A percentile compares a stretch with the other conserved stretches of the same genome.
These are phyloP conservation scores for Gnathonemus longibarbis DNA, from an alignment of 2,113 vertebrate species.

Conservation along the genomic window DNA sequence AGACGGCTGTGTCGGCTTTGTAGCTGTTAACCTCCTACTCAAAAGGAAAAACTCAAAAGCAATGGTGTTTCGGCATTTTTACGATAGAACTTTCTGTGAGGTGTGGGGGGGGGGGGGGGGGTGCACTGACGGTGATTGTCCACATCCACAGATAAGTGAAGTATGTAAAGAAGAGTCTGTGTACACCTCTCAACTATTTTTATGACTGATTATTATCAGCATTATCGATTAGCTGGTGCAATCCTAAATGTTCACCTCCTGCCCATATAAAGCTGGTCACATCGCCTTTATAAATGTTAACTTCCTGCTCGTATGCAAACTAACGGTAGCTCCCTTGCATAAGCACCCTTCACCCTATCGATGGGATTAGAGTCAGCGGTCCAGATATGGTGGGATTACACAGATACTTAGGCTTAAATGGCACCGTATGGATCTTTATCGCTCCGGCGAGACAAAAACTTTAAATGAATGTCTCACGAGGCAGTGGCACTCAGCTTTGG, in stretches of 20 bases:
- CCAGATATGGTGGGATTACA: conserved; percentile 51
- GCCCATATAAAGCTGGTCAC: neutral
- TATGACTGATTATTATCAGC: neutral
- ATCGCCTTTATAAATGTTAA: neutral
- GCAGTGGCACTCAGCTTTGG: conserved; percentile 29
- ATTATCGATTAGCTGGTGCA: neutral
- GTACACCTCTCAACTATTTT: neutral
- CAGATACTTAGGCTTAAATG: conserved; percentile 54
- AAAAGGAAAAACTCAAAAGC: too few relatives aligned
- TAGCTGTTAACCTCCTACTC: neutral
- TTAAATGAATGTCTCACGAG: conserved; percentile 50
- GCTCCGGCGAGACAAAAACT: conserved; percentile 51
- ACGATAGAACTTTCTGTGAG: too few relatives aligned
- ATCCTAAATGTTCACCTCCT: neutral
- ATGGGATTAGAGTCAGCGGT: conserved; percentile 40
- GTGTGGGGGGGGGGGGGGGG: too few relatives aligned
- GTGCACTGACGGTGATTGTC: neutral
- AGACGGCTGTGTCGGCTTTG: too few relatives aligned
- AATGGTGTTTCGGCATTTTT: too few relatives aligned
- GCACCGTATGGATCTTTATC: conserved; percentile 51
- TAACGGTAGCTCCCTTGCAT: conserved; percentile 34
- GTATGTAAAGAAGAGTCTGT: neutral
- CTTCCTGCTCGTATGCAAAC: conserved; percentile 32
- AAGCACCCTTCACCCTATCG: conserved; percentile 30
- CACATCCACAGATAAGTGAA: neutral